phyloP scores from a whole-genome alignment of 2,797 vertebrate genomes.

The Sebastes minor region DNA sequence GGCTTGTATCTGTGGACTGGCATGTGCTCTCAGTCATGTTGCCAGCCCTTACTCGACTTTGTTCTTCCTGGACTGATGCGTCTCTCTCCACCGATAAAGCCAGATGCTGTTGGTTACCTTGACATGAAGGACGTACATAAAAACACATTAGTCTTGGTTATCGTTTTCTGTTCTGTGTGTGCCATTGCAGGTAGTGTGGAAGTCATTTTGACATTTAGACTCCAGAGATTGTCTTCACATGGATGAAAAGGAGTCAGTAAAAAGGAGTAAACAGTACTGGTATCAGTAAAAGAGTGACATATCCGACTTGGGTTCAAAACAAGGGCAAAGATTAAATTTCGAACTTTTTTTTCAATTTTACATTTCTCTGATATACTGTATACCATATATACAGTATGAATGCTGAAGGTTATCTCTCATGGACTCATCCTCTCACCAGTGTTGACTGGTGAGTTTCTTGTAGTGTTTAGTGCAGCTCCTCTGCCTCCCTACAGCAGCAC shows the following conservation, averaged over 20 bases:
- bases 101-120: slow-evolving; percentile 62
- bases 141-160: slow-evolving; percentile 64
- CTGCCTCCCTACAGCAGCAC: slow-evolving; percentile 43
- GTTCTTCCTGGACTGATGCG: slow-evolving; percentile 7
- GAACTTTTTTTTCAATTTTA: neutral
- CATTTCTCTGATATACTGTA: neutral
- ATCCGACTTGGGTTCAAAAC: neutral
- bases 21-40: neutral
- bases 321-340: neutral
- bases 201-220: slow-evolving; percentile 46
- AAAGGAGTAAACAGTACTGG: neutral
- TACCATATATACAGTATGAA: neutral
- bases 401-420: neutral
- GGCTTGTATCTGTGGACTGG: slow-evolving; percentile 5
- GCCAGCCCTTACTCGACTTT: slow-evolving; percentile 12
- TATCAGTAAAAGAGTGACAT: neutral
- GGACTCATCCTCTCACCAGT: slow-evolving; percentile 8
- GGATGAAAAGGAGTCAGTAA: neutral
- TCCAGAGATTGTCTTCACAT: slow-evolving; percentile 12
- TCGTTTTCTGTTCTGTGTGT: slow-evolving; percentile 37
- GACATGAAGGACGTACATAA: slow-evolving; percentile 69
- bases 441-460: slow-evolving; percentile 19
- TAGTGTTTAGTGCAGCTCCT: slow-evolving; percentile 29
- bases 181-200: slow-evolving; percentile 12
- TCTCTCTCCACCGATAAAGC: slow-evolving; percentile 55